Evolutionary conservation across 2,797 vertebrate genomes (phyloP).

Genomic region (Parauchenoglanis punctatus): DNA sequence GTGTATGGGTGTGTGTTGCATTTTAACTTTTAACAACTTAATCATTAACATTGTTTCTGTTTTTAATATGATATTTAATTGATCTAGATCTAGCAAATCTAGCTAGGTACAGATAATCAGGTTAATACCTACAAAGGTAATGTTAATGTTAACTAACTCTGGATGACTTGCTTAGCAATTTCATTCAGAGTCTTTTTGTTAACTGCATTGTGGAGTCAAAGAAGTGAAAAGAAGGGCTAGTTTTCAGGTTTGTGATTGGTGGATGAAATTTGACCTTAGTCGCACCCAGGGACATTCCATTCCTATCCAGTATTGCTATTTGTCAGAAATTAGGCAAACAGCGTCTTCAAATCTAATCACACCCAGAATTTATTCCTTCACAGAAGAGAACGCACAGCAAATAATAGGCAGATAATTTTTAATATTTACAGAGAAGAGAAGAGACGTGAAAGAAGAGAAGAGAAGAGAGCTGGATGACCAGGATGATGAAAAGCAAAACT

Average conservation of each 20-base stretch:
- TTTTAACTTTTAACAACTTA: not conserved
- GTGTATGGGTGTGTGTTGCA: constrained; percentile 22
- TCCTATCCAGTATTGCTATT: not conserved
- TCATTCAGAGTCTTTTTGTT: not conserved
- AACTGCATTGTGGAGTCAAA: not conserved
- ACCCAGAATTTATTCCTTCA: not conserved
- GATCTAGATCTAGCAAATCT: not conserved
- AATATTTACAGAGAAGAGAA: not conserved
- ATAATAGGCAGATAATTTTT: not conserved
- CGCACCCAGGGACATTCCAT: no score
- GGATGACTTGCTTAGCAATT: no score
- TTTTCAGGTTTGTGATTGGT: no score
- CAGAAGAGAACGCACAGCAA: not conserved
- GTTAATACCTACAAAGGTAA: not conserved
- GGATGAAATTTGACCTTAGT: not conserved
- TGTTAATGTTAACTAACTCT: not conserved
- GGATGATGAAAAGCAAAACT: not conserved
- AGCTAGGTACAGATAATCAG: not conserved
- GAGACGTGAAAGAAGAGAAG: no score
- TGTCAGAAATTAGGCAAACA: not conserved
- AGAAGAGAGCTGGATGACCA: not conserved
- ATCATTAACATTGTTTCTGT: not conserved
- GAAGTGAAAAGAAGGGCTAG: not conserved
- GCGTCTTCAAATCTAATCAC: not conserved
- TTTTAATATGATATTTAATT: no score